These are phyloP conservation scores for Pedionomus torquatus DNA, from an alignment of 2,113 vertebrate genomes.

Conservation along the genomic window DNA sequence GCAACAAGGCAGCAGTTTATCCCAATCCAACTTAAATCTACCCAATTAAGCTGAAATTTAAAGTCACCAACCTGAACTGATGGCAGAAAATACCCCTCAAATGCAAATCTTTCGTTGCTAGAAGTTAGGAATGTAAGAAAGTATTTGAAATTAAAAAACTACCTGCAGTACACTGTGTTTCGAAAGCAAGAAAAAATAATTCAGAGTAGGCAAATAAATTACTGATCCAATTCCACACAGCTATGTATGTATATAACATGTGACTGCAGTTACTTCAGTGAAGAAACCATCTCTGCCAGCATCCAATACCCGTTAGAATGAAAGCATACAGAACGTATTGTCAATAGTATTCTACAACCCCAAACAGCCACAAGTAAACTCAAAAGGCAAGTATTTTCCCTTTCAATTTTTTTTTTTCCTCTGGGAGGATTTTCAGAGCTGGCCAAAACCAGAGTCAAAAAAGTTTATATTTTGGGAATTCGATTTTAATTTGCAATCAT, in stretches of 20 bases:
- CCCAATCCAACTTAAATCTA: background rate
- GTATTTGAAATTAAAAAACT: background rate
- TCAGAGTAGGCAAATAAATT: background rate
- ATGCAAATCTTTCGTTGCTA: background rate
- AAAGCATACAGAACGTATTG: background rate
- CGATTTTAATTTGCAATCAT: background rate
- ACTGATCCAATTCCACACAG: background rate
- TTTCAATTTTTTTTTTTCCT: background rate
- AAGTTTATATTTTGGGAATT: background rate
- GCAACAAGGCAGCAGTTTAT: background rate
- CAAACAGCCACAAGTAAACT: background rate
- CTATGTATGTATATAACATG: too few relatives aligned
- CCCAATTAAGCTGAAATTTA: background rate
- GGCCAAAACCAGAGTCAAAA: background rate
- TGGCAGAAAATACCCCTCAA: background rate
- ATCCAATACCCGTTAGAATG: background rate
- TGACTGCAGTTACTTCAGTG: background rate
- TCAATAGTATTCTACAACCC: background rate
- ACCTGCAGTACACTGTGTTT: background rate
- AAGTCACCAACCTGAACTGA: background rate
- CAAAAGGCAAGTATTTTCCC: background rate
- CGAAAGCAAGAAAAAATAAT: background rate
- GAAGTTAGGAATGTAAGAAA: background rate
- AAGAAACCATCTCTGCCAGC: background rate
- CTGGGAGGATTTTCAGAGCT: background rate